These are phyloP conservation scores for Macquaria australasica DNA, from an alignment of 2,113 vertebrate genomes.

Conservation along the genomic window DNA sequence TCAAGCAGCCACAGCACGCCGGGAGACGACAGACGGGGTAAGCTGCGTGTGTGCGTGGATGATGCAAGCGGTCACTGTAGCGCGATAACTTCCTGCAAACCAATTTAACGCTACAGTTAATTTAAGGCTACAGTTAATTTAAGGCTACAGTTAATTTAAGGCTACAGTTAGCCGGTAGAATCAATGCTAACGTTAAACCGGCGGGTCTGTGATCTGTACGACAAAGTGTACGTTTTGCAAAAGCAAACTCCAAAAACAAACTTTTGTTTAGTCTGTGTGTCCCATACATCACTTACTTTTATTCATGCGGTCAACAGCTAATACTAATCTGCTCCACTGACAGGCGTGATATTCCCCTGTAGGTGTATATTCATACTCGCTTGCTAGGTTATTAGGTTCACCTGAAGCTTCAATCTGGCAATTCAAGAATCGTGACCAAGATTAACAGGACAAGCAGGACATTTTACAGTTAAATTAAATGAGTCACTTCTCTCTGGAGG, in stretches of 20 bases:
- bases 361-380: neutral
- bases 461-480: neutral
- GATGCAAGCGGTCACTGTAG: no score
- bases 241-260: no score
- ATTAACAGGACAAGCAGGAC: neutral
- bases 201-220: neutral
- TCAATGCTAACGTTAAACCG: neutral
- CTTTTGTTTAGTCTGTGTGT: neutral
- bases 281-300: neutral
- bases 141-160: neutral
- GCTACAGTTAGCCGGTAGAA: neutral
- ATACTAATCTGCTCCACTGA: neutral
- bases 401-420: neutral
- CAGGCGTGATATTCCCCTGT: neutral
- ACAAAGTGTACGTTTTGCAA: neutral
- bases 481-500: neutral
- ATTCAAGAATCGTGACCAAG: neutral
- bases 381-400: neutral
- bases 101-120: neutral
- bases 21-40: conserved; percentile 9
- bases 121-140: neutral
- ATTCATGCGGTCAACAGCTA: no score
- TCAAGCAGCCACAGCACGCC: neutral
- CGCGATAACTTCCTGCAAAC: neutral
- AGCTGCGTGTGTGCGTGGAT: conserved; percentile 1